phyloP scores from a whole-genome alignment of 2,113 vertebrate genomes.

The Oreochromis spilurus region DNA sequence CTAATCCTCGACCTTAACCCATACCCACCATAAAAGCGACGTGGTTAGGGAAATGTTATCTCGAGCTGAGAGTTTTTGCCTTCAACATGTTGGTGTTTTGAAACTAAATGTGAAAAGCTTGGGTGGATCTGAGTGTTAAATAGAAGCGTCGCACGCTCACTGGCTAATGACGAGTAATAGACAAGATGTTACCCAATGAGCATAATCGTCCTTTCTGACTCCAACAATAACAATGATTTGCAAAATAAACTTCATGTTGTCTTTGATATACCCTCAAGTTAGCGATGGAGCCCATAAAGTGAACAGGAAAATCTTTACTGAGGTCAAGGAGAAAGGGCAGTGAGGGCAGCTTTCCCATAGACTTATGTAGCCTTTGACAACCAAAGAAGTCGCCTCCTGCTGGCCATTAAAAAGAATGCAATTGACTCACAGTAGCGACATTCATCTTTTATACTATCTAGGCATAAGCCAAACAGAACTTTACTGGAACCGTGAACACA shows the following conservation, averaged over 20 bases:
- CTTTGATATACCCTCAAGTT: background rate
- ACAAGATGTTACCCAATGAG: background rate
- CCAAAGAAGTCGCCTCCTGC: background rate
- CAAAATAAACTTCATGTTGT: background rate
- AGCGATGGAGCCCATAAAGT: background rate
- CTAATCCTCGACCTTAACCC: fast-evolving
- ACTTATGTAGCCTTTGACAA: background rate
- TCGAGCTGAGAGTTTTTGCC: background rate
- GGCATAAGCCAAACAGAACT: background rate
- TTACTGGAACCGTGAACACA: background rate
- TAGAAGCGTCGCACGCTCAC: fast-evolving
- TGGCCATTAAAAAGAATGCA: background rate
- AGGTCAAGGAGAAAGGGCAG: background rate
- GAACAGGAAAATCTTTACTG: background rate
- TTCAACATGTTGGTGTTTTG: background rate
- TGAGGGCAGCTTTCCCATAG: background rate
- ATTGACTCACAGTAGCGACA: background rate
- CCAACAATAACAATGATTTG: background rate
- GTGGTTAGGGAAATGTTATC: fast-evolving
- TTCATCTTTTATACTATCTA: background rate
- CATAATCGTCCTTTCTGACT: background rate
- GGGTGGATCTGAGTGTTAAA: background rate
- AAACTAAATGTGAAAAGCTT: background rate
- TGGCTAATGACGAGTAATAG: fast-evolving
- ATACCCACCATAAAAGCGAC: background rate